Evolutionary conservation across 35 echinoderm and acorn worm genomes (phyloP).

Genomic region (Apostichopus parvimensis): DNA sequence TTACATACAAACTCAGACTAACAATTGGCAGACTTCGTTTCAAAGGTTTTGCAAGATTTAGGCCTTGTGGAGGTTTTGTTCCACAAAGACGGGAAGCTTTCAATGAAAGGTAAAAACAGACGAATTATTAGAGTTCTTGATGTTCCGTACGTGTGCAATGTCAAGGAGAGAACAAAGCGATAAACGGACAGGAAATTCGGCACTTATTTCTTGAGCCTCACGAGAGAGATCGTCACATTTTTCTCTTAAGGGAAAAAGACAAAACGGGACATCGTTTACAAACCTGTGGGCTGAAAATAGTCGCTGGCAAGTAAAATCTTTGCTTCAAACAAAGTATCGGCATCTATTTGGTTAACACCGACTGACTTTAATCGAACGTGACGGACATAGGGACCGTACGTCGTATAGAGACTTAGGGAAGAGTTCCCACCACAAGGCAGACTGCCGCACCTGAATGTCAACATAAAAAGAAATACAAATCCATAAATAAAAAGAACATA

Average conservation of each 20-base stretch:
- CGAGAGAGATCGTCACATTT: no score
- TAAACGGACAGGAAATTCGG: no score
- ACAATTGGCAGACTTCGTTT: background rate
- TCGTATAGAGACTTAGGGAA: slow-evolving; percentile 21
- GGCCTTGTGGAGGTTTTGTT: no score
- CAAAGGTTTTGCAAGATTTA: background rate
- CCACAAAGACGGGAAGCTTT: no score
- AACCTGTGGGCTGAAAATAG: slow-evolving; percentile 32
- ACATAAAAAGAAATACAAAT: background rate
- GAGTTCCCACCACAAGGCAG: slow-evolving; percentile 34
- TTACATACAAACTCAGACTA: no score
- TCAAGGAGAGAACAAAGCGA: no score
- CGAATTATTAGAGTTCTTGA: no score
- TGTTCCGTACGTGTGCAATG: no score
- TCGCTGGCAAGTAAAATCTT: slow-evolving; percentile 35
- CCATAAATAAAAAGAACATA: background rate
- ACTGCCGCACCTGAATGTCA: background rate
- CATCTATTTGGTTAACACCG: slow-evolving; percentile 1
- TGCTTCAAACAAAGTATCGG: slow-evolving; percentile 45
- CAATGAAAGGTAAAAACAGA: no score
- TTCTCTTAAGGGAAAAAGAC: no score
- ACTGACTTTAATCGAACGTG: slow-evolving; percentile 16
- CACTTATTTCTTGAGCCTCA: no score
- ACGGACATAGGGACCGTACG: slow-evolving; percentile 18
- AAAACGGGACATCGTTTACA: background rate